These are phyloP conservation scores for Ypsolopha sequella DNA, from an alignment of 2,888 invertebrate species.

Conservation along the genomic window DNA sequence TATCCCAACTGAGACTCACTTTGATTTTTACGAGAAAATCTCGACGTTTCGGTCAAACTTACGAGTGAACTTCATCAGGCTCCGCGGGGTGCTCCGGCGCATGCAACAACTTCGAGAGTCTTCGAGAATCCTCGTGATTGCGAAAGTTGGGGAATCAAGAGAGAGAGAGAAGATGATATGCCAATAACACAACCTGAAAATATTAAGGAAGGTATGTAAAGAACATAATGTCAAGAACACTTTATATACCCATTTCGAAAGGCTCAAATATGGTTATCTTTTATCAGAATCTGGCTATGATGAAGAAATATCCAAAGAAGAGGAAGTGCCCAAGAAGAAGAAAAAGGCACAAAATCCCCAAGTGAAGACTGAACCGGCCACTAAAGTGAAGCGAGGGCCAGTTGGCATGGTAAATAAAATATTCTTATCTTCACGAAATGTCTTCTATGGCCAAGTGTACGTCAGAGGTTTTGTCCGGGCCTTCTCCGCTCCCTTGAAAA, in stretches of 20 bases:
- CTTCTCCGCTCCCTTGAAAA: too few relatives aligned
- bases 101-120: too few relatives aligned
- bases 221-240: neutral
- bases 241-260: neutral
- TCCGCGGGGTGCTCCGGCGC: too few relatives aligned
- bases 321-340: slow-evolving; percentile 72
- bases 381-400: slow-evolving; percentile 40
- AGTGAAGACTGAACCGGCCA: slow-evolving; percentile 10
- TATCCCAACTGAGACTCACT: too few relatives aligned
- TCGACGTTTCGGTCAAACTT: too few relatives aligned
- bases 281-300: slow-evolving; percentile 63
- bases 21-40: too few relatives aligned
- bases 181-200: slow-evolving; percentile 78
- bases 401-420: slow-evolving; percentile 16
- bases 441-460: too few relatives aligned
- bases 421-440: too few relatives aligned
- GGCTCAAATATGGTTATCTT: neutral
- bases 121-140: too few relatives aligned
- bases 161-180: slow-evolving; percentile 80
- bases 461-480: too few relatives aligned
- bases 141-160: slow-evolving; percentile 33
- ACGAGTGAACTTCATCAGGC: too few relatives aligned
- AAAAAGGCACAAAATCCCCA: slow-evolving; percentile 31
- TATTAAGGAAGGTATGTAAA: slow-evolving; percentile 61
- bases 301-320: slow-evolving; percentile 68